Evolutionary conservation across 2,888 invertebrate genomes (phyloP).

Genomic region (Azorinus chamasolen): DNA sequence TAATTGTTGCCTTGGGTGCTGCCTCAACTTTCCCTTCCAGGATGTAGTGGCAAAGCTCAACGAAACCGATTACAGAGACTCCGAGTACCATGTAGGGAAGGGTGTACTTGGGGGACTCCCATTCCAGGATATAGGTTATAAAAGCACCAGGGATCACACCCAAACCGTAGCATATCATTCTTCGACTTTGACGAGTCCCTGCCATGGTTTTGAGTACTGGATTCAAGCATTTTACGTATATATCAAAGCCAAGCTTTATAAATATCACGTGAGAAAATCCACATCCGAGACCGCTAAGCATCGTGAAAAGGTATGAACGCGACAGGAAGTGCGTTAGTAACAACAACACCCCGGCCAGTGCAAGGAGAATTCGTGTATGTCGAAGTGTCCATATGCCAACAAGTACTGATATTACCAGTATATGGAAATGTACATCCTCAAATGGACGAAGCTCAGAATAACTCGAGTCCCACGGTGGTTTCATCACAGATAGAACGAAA

Average conservation of each 20-base stretch:
- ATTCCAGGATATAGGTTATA: constrained; percentile 39
- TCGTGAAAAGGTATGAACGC: constrained; percentile 22
- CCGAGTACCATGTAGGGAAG: constrained; percentile 11
- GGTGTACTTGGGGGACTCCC: constrained; percentile 31
- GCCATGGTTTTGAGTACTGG: constrained; percentile 39
- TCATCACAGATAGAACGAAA: constrained; percentile 36
- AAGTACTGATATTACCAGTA: constrained; percentile 43
- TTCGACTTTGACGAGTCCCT: constrained; percentile 21
- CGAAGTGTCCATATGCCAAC: constrained; percentile 46
- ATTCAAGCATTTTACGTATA: constrained; percentile 53
- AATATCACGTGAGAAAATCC: constrained; percentile 58
- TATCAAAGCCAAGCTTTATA: constrained; percentile 57
- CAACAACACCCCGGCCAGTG: constrained; percentile 18
- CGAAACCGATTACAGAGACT: constrained; percentile 23
- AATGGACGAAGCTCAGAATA: constrained; percentile 14
- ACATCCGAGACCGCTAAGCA: constrained; percentile 44
- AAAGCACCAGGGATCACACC: constrained; percentile 62
- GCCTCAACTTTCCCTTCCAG: constrained; percentile 53
- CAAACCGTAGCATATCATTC: constrained; percentile 47
- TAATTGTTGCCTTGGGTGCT: constrained; percentile 43
- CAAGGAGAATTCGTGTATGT: constrained; percentile 15
- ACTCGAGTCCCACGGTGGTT: too few relatives aligned
- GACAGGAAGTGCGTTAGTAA: constrained; percentile 19
- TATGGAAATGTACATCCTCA: constrained; percentile 33
- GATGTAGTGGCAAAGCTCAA: constrained; percentile 42